These are phyloP conservation scores for Drosophila atripex DNA, from an alignment of 2,888 invertebrate genomes.

Conservation along the genomic window DNA sequence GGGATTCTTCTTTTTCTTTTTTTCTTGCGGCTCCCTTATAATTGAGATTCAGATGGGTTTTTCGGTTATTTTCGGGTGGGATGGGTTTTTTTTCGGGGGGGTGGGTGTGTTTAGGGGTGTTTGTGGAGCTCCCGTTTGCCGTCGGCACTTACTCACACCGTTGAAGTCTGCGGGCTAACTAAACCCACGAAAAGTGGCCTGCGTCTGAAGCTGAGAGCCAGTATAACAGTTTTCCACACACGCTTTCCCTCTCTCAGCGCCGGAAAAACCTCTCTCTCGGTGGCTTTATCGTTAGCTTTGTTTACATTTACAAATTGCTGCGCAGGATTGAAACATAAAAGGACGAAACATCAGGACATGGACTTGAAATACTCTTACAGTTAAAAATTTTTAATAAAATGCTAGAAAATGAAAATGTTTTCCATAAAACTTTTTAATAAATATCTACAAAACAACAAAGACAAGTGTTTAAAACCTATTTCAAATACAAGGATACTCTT, in stretches of 20 bases:
- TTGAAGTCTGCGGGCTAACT: slow-evolving; percentile 53
- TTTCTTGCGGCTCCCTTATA: slow-evolving; percentile 14
- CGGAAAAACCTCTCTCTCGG: slow-evolving; percentile 33
- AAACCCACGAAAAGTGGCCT: slow-evolving; percentile 35
- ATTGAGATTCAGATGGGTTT: slow-evolving; percentile 16
- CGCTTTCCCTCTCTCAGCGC: slow-evolving; percentile 38
- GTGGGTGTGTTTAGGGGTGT: slow-evolving; percentile 21
- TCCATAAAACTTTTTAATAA: neutral
- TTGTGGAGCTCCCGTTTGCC: slow-evolving; percentile 28
- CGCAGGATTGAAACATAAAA: slow-evolving; percentile 60
- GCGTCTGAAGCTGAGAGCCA: slow-evolving; percentile 15
- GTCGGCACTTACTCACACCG: slow-evolving; percentile 65
- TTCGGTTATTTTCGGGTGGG: neutral
- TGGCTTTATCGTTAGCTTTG: slow-evolving; percentile 47
- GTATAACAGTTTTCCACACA: slow-evolving; percentile 64
- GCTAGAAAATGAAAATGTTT: neutral
- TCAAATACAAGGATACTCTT: neutral
- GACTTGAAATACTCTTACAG: slow-evolving; percentile 3
- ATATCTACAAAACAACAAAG: neutral
- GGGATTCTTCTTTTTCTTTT: neutral
- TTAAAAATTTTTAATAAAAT: neutral
- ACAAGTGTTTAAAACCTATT: neutral
- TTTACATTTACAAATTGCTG: slow-evolving; percentile 65
- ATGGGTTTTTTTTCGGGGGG: neutral
- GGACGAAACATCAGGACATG: neutral